phyloP scores from a whole-genome alignment of 2,797 vertebrate species.

The Peromyscus attwateri region DNA sequence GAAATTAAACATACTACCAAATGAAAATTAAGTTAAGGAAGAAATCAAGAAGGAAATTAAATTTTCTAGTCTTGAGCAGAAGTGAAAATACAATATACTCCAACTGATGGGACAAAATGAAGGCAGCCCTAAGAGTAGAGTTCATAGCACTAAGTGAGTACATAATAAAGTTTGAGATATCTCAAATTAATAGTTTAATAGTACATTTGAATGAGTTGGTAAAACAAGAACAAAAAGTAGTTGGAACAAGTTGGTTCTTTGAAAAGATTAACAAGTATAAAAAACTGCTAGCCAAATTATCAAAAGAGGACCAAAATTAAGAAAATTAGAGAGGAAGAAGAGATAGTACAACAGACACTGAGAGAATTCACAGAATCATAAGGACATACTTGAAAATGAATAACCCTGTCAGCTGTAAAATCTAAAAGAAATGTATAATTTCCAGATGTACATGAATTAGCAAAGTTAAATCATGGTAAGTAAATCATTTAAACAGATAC shows the following conservation, averaged over 20 bases:
- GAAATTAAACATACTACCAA: background rate
- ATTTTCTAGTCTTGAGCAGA: background rate
- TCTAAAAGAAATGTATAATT: background rate
- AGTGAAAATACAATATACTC: background rate
- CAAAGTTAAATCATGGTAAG: background rate
- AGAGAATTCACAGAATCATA: background rate
- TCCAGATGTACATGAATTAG: background rate
- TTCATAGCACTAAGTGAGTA: background rate
- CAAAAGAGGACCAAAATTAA: background rate
- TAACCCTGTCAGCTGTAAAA: background rate
- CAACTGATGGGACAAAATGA: background rate
- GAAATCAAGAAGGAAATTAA: background rate
- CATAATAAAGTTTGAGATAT: background rate
- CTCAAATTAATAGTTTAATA: background rate
- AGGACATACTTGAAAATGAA: background rate
- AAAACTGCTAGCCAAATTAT: background rate
- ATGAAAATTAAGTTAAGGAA: background rate
- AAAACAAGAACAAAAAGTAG: background rate
- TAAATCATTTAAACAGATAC: background rate
- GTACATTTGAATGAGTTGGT: background rate
- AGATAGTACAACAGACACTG: background rate
- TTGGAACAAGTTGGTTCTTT: background rate
- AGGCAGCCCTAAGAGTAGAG: background rate
- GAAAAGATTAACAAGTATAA: background rate
- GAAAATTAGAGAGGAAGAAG: background rate